These are phyloP conservation scores for Drosophila nigrodunni DNA, from an alignment of 1,140 invertebrate species.

Conservation along the genomic window DNA sequence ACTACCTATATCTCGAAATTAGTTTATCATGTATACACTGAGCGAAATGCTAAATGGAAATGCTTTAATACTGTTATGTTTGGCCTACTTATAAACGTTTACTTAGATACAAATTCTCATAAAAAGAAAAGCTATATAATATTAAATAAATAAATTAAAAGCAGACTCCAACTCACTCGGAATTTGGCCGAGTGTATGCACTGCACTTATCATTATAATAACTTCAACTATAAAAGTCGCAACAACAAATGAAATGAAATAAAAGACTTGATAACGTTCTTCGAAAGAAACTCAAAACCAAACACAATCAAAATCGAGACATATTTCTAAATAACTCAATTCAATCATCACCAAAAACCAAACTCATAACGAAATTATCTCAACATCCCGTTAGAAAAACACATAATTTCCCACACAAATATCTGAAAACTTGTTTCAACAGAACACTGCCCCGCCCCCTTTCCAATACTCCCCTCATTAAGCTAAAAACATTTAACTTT, in stretches of 20 bases:
- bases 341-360: neutral
- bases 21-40: constrained; percentile 75
- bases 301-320: constrained; percentile 39
- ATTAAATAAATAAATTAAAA: constrained; percentile 14
- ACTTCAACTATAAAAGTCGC: constrained; percentile 7
- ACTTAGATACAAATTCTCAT: constrained; percentile 69
- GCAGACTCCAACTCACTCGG: neutral
- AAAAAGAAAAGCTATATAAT: constrained; percentile 33
- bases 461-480: constrained; percentile 28
- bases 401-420: neutral
- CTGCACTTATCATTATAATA: constrained; percentile 21
- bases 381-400: constrained; percentile 48
- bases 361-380: constrained; percentile 20
- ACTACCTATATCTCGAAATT: constrained; percentile 63
- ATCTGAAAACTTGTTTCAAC: constrained; percentile 34
- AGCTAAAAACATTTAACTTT: constrained; percentile 57
- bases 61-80: constrained; percentile 82
- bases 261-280: constrained; percentile 51
- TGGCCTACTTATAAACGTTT: constrained; percentile 74
- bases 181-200: constrained; percentile 10
- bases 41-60: constrained; percentile 74
- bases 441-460: constrained; percentile 54
- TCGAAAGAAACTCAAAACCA: constrained; percentile 32
- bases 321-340: constrained; percentile 31
- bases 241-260: constrained; percentile 8